These are phyloP conservation scores for Morinoia aosen DNA, from an alignment of 2,888 invertebrate species.

Conservation along the genomic window DNA sequence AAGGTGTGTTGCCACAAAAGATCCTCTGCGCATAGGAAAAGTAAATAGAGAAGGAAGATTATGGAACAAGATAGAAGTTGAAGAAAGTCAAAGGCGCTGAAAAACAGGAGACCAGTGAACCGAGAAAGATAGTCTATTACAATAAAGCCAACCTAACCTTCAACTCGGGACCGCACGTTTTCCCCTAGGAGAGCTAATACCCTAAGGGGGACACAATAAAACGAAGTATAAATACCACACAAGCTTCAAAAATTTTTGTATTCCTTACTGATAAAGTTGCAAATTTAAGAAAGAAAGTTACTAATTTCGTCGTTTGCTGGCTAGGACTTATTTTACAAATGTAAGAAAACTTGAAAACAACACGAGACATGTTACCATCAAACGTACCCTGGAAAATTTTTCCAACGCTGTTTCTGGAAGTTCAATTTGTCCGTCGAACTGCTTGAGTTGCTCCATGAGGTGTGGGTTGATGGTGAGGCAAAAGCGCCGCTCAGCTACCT, in stretches of 20 bases:
- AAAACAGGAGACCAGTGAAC: too few relatives aligned
- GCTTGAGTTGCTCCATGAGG: conserved; percentile 36
- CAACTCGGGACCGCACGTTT: too few relatives aligned
- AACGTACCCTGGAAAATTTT: neutral
- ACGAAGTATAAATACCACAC: neutral
- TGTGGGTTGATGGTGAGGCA: conserved; percentile 43
- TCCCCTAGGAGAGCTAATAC: too few relatives aligned
- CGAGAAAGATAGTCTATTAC: too few relatives aligned
- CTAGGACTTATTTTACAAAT: neutral
- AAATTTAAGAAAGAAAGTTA: neutral
- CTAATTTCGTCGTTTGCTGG: neutral
- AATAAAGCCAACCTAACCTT: too few relatives aligned
- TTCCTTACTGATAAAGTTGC: neutral
- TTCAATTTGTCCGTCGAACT: conserved; percentile 30
- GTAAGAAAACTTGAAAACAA: neutral
- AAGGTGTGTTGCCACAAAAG: too few relatives aligned
- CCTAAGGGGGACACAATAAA: neutral
- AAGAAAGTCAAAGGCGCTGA: too few relatives aligned
- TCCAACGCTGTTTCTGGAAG: neutral
- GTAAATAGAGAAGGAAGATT: too few relatives aligned
- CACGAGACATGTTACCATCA: neutral
- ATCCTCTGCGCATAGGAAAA: too few relatives aligned
- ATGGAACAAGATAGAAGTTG: too few relatives aligned
- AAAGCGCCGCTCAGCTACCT: conserved; percentile 44
- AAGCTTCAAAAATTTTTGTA: neutral